Evolutionary conservation across 2,113 vertebrate species (phyloP).

Genomic region (Tetrax tetrax): DNA sequence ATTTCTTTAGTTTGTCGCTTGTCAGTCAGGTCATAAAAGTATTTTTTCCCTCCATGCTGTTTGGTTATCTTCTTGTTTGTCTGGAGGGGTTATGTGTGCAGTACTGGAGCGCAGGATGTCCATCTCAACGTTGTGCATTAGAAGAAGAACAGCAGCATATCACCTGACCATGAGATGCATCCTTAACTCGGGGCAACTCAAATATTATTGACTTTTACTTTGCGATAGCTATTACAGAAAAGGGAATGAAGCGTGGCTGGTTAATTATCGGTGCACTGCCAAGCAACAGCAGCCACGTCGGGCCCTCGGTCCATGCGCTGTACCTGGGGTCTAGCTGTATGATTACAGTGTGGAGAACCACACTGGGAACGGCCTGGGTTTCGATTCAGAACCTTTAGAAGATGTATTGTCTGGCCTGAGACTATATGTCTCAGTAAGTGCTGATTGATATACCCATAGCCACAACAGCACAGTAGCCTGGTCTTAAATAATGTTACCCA

Average conservation of each 20-base stretch:
- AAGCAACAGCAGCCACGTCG: accelerated
- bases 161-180: neutral
- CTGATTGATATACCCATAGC: neutral
- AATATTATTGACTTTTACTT: neutral
- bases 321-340: neutral
- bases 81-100: neutral
- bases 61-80: neutral
- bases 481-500: neutral
- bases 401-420: neutral
- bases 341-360: neutral
- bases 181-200: neutral
- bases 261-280: accelerated
- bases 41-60: neutral
- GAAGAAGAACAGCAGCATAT: neutral
- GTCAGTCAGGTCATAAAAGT: neutral
- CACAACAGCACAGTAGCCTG: neutral
- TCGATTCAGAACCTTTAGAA: neutral
- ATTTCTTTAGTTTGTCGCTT: neutral
- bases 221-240: neutral
- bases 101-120: neutral
- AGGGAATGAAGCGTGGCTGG: neutral
- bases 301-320: accelerated
- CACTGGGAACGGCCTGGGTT: neutral
- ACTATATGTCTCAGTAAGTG: neutral
- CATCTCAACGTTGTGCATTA: neutral